Evolutionary conservation across 2,113 vertebrate species (phyloP), one percentile per base, ranked within the genome.

Genomic region (Stigmatopora nigra): DNA sequence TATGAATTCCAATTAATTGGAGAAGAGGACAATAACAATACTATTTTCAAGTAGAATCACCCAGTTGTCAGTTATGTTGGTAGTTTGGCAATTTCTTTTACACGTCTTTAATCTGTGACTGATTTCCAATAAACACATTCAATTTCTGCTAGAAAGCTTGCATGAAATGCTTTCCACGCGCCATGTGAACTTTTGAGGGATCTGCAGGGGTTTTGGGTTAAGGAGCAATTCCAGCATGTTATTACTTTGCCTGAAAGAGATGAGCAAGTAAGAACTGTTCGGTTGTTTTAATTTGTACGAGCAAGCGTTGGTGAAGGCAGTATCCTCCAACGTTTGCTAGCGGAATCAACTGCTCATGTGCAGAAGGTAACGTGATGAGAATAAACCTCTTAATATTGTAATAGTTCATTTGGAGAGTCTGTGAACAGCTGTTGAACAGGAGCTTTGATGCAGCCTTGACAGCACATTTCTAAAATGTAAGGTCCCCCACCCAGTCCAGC

Each of bases 401-500:
- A 16, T 15, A 17, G 19, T 46, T 67, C 19, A 44, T 65, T 20
- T 71, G 73, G 59, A 67, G 56, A 4, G 17, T 45, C 72, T 46
- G 64, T 10, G 36, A 31, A 12, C 41, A 63, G 64, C 67, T 68
- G 55, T 68, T 82, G 69, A 76, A 65, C 53, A 31, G 64, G 61
- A 61, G 11, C 64, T 19, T 60, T 22, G 49, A 55, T 51, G 65
- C 64, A 78, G 63, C 72, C 72, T 55, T 77, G 60, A 71, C 41
- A 53, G 55, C 65, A 68, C 59, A 72, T 69, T 72, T 65, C 64
- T 31, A 31, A 65, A 70, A 77, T 71, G 73, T 72, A 67, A 70
- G 61, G 48, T 46, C 41, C 25, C 45, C 76, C 9, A 31, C 25
- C 25, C 25, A 13, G 52, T 65, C 77, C 71, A 67, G 20, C 52